phyloP scores from a whole-genome alignment of 2,888 invertebrate genomes.

The Trichogramma dendrolimi region DNA sequence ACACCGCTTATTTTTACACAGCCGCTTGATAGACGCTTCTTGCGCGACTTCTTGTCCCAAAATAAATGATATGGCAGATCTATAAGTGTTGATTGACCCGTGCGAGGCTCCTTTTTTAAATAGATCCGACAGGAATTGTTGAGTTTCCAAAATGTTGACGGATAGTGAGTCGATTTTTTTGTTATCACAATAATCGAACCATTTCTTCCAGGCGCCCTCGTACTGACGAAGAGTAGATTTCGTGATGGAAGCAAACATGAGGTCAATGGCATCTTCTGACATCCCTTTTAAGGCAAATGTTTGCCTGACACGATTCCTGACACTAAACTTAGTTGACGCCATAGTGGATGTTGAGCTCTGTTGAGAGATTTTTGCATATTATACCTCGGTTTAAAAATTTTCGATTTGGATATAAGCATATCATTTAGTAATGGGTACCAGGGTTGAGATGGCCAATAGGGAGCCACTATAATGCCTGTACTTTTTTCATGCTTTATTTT shows the following conservation, averaged over 20 bases:
- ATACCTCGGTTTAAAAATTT: conserved; percentile 17
- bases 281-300: conserved; percentile 30
- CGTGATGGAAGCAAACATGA: conserved; percentile 1
- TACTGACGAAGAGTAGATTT: neutral
- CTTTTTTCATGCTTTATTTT: conserved; percentile 23
- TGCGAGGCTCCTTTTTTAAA: conserved; percentile 26
- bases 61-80: conserved; percentile 29
- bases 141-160: too few species aligned
- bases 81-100: conserved; percentile 25
- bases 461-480: conserved; percentile 17
- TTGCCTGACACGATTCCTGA: conserved; percentile 27
- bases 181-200: conserved; percentile 30
- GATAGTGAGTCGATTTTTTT: neutral
- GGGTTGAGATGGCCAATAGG: conserved; percentile 16
- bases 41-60: conserved; percentile 16
- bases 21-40: too few species aligned
- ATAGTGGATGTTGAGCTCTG: conserved; percentile 15
- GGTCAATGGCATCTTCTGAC: conserved; percentile 36
- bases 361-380: conserved; percentile 20
- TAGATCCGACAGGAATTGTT: conserved; percentile 18
- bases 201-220: conserved; percentile 9
- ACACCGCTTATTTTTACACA: too few species aligned
- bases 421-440: conserved; percentile 22
- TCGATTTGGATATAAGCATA: conserved; percentile 12
- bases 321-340: too few species aligned